Evolutionary conservation across 2,797 vertebrate genomes (phyloP).

Genomic region (Cynodonichthys magdalenae): DNA sequence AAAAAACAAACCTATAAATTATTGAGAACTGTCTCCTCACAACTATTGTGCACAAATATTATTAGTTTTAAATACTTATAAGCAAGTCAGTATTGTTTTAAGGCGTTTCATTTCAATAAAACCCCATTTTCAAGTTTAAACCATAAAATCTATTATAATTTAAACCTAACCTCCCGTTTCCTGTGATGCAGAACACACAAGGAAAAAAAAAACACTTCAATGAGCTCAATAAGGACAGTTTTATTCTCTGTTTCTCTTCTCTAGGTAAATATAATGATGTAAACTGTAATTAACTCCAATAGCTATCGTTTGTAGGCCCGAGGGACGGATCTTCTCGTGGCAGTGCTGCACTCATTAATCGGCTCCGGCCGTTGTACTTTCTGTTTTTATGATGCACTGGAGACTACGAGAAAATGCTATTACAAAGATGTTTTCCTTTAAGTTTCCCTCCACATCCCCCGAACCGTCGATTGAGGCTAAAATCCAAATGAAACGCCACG

Average conservation of each 20-base stretch:
- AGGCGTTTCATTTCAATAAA: too few relatives aligned
- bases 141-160: constrained; percentile 49
- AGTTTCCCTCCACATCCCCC: constrained; percentile 22
- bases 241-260: constrained; percentile 72
- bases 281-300: constrained; percentile 81
- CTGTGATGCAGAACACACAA: constrained; percentile 40
- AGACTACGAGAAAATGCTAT: constrained; percentile 72
- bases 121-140: constrained; percentile 41
- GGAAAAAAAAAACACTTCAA: constrained; percentile 59
- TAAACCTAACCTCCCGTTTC: constrained; percentile 10
- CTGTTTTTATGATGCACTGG: constrained; percentile 69
- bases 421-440: constrained; percentile 66
- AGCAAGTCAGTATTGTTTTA: too few relatives aligned
- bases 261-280: constrained; percentile 79
- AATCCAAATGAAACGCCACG: constrained; percentile 74
- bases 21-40: too few relatives aligned
- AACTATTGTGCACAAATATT: background rate
- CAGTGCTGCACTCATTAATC: constrained; percentile 68
- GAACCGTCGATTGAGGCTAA: constrained; percentile 62
- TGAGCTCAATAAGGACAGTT: constrained; percentile 58
- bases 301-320: constrained; percentile 72
- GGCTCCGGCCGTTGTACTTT: constrained; percentile 62
- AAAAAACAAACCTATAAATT: background rate
- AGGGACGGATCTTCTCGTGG: constrained; percentile 68
- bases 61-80: too few relatives aligned